Conservation (phyloP, 2,888 invertebrate species). For the Leucozona laternaria region DNA sequence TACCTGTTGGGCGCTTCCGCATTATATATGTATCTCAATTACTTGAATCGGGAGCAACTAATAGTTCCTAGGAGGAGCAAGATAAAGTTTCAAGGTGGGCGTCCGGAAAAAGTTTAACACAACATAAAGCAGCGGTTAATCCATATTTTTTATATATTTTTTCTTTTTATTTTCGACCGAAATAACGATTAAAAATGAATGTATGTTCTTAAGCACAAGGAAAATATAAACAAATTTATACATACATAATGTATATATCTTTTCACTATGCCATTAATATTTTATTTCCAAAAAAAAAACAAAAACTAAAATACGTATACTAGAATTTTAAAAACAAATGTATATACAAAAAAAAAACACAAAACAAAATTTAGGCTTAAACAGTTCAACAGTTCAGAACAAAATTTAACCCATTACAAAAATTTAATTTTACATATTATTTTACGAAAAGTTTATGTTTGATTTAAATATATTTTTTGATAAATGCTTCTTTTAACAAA, state of each 20-base stretch:
- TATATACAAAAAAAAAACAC: constrained; percentile 44
- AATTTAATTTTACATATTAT: constrained; percentile 50
- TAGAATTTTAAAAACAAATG: constrained; percentile 60
- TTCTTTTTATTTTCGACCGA: not conserved
- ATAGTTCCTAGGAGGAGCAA: no score
- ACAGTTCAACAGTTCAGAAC: constrained; percentile 72
- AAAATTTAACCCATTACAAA: constrained; percentile 47
- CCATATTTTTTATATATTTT: not conserved
- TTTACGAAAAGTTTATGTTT: constrained; percentile 45
- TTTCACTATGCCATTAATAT: not conserved
- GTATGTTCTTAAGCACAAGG: constrained; percentile 64
- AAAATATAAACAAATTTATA: constrained; percentile 24
- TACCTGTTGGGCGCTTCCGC: no score
- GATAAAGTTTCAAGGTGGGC: no score
- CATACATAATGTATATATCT: no score
- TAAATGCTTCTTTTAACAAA: constrained; percentile 69
- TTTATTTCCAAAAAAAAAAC: constrained; percentile 19
- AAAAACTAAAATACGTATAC: constrained; percentile 73
- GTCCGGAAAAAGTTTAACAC: no score
- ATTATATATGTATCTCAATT: no score
- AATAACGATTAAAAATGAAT: not conserved
- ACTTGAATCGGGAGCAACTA: no score
- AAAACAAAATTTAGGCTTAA: constrained; percentile 53
- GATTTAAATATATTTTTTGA: constrained; percentile 71
- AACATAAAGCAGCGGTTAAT: no score